Evolutionary conservation across 2,888 invertebrate species (phyloP).

Genomic region (Aspidiotus rigidus): DNA sequence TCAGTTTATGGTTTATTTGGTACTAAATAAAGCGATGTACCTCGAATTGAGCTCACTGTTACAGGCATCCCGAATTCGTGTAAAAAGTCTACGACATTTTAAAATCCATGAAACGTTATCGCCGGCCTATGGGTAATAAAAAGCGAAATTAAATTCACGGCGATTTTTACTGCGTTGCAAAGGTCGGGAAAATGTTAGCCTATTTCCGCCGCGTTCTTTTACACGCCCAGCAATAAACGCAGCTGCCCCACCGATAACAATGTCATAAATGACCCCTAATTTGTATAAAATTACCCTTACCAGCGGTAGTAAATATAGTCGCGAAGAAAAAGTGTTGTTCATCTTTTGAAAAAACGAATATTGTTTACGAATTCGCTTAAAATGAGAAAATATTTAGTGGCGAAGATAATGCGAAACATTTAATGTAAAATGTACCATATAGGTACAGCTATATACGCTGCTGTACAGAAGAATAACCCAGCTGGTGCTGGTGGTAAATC

Average conservation of each 20-base stretch:
- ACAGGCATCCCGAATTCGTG: too few species aligned
- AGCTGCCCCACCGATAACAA: neutral
- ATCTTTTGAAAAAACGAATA: neutral
- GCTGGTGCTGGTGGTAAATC: constrained; percentile 1
- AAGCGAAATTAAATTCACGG: too few species aligned
- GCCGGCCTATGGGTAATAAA: too few species aligned
- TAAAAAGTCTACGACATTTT: too few species aligned
- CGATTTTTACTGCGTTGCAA: too few species aligned
- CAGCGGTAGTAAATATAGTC: neutral
- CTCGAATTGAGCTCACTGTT: too few species aligned
- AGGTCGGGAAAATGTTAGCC: neutral
- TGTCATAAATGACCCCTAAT: constrained; percentile 1
- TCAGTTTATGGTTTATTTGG: too few species aligned
- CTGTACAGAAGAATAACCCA: neutral
- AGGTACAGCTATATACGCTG: neutral
- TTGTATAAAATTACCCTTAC: constrained; percentile 1
- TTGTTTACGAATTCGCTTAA: constrained; percentile 2
- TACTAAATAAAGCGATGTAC: too few species aligned
- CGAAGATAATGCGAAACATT: constrained; percentile 2
- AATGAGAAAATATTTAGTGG: constrained; percentile 1
- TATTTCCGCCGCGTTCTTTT: neutral
- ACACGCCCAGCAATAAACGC: neutral
- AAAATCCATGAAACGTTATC: too few species aligned
- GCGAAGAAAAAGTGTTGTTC: neutral
- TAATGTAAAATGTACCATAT: neutral